Conservation (phyloP, 2,113 vertebrate genomes). For the Osmerus mordax region DNA sequence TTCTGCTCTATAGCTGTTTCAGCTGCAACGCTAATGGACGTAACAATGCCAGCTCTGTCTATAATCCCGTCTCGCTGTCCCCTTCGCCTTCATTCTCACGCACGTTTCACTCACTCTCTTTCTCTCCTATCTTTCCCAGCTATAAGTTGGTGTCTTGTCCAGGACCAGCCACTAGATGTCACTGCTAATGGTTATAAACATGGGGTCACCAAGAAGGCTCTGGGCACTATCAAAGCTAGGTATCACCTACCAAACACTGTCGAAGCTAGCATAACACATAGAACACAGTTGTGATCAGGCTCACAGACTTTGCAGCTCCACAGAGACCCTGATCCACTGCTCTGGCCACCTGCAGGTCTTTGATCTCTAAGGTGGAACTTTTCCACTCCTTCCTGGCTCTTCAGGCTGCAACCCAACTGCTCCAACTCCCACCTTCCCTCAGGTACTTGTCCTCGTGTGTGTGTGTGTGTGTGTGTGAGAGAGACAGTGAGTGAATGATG, state of each 20-base stretch:
- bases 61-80: no score
- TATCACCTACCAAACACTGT: constrained; percentile 39
- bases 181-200: constrained; percentile 91
- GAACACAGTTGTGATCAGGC: background rate
- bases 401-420: constrained; percentile 68
- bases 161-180: constrained; percentile 85
- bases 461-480: constrained; percentile 15
- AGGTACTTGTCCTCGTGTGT: constrained; percentile 67
- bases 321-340: background rate
- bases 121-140: constrained; percentile 65
- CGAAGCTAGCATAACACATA: no score
- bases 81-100: no score
- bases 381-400: constrained; percentile 84
- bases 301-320: no score
- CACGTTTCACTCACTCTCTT: background rate
- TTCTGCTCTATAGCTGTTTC: no score
- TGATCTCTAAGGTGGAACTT: constrained; percentile 87
- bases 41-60: no score
- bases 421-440: constrained; percentile 78
- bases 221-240: constrained; percentile 80
- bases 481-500: background rate
- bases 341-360: constrained; percentile 72
- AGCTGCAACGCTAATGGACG: no score
- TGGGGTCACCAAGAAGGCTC: constrained; percentile 83
- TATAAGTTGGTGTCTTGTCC: constrained; percentile 90